These are phyloP conservation scores for Homalodisca vitripennis DNA, from an alignment of 1,140 invertebrate species.

Conservation along the genomic window DNA sequence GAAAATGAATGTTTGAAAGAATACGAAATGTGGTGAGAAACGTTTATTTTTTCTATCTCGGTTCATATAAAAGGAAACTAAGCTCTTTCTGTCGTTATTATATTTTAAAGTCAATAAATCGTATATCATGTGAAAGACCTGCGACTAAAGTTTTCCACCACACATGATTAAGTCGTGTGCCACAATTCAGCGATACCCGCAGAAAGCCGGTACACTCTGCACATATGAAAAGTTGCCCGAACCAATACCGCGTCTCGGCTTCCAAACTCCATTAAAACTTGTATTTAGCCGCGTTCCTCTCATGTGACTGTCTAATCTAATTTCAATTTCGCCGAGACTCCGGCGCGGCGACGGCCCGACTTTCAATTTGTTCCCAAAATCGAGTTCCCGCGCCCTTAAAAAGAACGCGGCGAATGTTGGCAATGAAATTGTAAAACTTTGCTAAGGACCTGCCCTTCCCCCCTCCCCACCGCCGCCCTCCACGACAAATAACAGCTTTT, in stretches of 20 bases:
- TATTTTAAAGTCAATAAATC: too few species aligned
- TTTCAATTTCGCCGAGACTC: constrained; percentile 12
- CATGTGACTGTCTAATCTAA: constrained; percentile 6
- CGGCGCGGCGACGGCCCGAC: neutral
- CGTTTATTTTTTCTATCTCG: too few species aligned
- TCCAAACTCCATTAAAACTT: constrained; percentile 22
- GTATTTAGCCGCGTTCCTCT: constrained; percentile 2
- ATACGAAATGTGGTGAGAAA: too few species aligned
- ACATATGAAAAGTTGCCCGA: constrained; percentile 14
- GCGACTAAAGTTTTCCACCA: too few species aligned
- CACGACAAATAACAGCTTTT: constrained; percentile 28
- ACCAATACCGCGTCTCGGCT: neutral
- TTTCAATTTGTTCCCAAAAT: constrained; percentile 24
- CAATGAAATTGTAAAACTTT: constrained; percentile 24
- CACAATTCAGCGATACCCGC: too few species aligned
- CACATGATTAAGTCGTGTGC: too few species aligned
- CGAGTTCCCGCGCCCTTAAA: constrained; percentile 21
- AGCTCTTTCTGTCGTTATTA: too few species aligned
- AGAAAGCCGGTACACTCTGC: too few species aligned
- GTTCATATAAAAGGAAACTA: too few species aligned
- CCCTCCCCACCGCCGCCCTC: neutral
- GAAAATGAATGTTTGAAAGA: too few species aligned
- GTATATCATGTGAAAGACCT: too few species aligned
- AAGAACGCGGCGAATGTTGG: constrained; percentile 1
- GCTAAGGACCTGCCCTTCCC: constrained; percentile 1